Evolutionary conservation across 2,797 vertebrate species (phyloP), one percentile per base, ranked within the genome.

Genomic region (Periophthalmus magnuspinnatus): DNA sequence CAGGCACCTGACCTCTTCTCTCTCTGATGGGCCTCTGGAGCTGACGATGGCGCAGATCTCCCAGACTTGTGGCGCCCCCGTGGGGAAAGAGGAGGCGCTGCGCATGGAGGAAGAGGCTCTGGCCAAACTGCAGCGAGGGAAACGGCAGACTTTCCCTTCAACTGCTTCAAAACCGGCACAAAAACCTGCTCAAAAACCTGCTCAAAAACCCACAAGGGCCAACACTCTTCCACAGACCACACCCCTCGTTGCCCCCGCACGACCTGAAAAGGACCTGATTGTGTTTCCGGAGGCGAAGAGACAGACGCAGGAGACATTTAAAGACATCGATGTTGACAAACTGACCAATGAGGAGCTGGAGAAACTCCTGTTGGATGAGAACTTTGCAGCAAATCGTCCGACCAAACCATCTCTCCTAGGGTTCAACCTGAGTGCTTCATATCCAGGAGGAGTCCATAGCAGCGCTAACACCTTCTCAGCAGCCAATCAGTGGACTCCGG

Each of bases 51-150:
- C 97, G 93, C 95, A 98, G 92, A 93, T 97, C 92, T 96, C 95
- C 73, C 91, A 91, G 87, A 81, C 94, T 66, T 96, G 94, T 93
- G 95, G 95, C 81, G 93, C 58, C 58, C 33, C 82, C 77, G 94
- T 99, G 91, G 96, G 94, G 83, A 98, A 97, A 90, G 97, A 97
- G 89, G 98, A 99, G 88, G 98, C 98, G 21, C 92, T 99, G 73
- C 96, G 96, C 66, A 99, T 99, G 98, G 98, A 99, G 92, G 95
- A 94, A 67, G 98, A 99, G 57, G 98, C 98, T 7, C 90, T 99
- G 88, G 96, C 96, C 64, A 97, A 95, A 90, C 82, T 98, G 80
- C 96, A 95, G 80, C 95, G 93, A 69, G 96, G 95, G 48, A 96
- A 93, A 86, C 91, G 76, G 77, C 84, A 84, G 73, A 87, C 90